These are phyloP conservation scores for Stenodema calcarata DNA, from an alignment of 2,888 invertebrate genomes.

Conservation along the genomic window DNA sequence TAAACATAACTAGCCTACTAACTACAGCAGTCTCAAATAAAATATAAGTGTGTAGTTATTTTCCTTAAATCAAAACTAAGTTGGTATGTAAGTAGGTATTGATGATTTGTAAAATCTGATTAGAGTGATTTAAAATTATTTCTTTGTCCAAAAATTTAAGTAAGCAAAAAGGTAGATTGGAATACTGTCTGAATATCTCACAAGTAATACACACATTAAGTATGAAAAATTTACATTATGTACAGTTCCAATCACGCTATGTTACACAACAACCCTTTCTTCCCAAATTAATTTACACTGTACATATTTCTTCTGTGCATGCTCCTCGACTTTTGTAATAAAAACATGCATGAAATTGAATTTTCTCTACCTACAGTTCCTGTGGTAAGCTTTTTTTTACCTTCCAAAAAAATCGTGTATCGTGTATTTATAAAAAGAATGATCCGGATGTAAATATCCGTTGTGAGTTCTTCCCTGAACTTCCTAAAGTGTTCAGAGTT, in stretches of 20 bases:
- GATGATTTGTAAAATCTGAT: background rate
- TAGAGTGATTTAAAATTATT: background rate
- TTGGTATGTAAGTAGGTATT: background rate
- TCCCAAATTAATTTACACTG: conserved; percentile 53
- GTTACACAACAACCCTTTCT: conserved; percentile 39
- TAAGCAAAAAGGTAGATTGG: conserved; percentile 67
- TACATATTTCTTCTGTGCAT: conserved; percentile 46
- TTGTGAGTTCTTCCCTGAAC: background rate
- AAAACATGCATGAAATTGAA: conserved; percentile 22
- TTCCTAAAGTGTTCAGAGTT: background rate
- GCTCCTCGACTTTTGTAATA: conserved; percentile 22
- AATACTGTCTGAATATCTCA: conserved; percentile 70
- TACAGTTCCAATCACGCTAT: conserved; percentile 54
- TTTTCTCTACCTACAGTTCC: background rate
- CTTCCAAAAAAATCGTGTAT: background rate
- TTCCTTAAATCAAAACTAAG: background rate
- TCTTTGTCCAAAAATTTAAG: conserved; percentile 33
- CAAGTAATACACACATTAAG: conserved; percentile 58
- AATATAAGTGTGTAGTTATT: background rate
- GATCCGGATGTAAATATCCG: background rate
- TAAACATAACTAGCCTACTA: conserved; percentile 32
- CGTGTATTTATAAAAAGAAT: background rate
- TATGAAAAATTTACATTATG: conserved; percentile 50
- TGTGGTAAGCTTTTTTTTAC: background rate
- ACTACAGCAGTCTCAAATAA: conserved; percentile 15